phyloP scores from a whole-genome alignment of 2,797 vertebrate genomes.

The Coilia nasus region DNA sequence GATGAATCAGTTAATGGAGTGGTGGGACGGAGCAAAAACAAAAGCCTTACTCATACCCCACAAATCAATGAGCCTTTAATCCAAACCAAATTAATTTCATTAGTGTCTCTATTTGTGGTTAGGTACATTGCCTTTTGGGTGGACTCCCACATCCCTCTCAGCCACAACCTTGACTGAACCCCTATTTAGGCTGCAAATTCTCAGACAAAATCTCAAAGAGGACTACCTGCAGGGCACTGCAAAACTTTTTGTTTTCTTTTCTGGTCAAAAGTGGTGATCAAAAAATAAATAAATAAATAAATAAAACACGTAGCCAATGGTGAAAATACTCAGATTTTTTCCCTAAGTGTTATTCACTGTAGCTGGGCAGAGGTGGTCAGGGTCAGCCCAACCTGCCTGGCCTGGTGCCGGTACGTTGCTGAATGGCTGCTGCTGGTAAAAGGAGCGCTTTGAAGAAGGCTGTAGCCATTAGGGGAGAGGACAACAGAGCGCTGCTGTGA shows the following conservation, averaged over 20 bases:
- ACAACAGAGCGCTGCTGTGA: conserved; percentile 33
- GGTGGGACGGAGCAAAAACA: conserved; percentile 64
- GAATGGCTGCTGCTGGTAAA: conserved; percentile 38
- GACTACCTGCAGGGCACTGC: not conserved
- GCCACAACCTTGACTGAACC: conserved; percentile 30
- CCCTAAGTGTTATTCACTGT: conserved; percentile 30
- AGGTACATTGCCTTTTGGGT: conserved; percentile 53
- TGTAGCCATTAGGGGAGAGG: conserved; percentile 30
- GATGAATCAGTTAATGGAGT: conserved; percentile 55
- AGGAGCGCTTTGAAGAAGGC: conserved; percentile 46
- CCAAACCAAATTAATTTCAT: conserved; percentile 68
- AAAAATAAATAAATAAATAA: not conserved
- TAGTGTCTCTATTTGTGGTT: conserved; percentile 63
- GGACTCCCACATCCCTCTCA: not conserved
- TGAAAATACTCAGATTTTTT: not conserved
- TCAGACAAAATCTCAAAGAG: not conserved
- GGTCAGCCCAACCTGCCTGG: conserved; percentile 26
- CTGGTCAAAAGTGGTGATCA: not conserved
- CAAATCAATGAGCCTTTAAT: conserved; percentile 69
- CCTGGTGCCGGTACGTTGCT: conserved; percentile 42
- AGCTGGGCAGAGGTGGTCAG: conserved; percentile 32
- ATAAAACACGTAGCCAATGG: not conserved
- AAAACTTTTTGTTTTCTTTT: not conserved
- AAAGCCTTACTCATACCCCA: conserved; percentile 58
- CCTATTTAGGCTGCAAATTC: conserved; percentile 7